phyloP scores from a whole-genome alignment of 2,113 vertebrate species.

The Carassius auratus region DNA sequence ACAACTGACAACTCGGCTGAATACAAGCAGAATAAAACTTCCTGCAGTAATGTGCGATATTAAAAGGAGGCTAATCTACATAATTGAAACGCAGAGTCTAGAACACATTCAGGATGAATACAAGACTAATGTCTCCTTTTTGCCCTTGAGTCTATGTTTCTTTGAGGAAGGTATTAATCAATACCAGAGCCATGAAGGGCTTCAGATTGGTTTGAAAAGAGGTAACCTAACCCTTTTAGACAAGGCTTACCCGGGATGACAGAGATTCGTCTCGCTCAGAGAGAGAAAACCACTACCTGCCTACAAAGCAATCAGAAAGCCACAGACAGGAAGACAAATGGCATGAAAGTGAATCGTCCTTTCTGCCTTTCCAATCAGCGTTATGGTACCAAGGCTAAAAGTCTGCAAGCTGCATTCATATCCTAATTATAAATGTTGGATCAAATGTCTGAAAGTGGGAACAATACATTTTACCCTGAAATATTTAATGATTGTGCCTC shows the following conservation, averaged over 20 bases:
- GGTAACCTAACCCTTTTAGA: conserved; percentile 64
- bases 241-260: conserved; percentile 36
- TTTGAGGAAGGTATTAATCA: conserved; percentile 65
- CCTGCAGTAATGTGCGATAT: conserved; percentile 29
- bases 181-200: conserved; percentile 67
- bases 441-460: neutral
- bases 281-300: conserved; percentile 19
- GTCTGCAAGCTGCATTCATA: neutral
- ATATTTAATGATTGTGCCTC: neutral
- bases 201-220: conserved; percentile 57
- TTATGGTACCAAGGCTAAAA: neutral
- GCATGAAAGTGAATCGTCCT: neutral
- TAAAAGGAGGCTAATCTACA: conserved; percentile 35
- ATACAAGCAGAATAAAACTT: neutral
- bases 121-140: conserved; percentile 44
- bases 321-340: conserved; percentile 51
- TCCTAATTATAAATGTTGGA: neutral
- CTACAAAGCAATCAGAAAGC: conserved; percentile 61
- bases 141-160: conserved; percentile 62
- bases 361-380: neutral
- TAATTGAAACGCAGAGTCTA: conserved; percentile 20
- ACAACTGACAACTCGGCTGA: neutral
- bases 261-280: neutral
- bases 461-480: neutral
- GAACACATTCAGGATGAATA: conserved; percentile 50